These are phyloP conservation scores for Tipula lateralis DNA, from an alignment of 2,888 invertebrate genomes.

Conservation along the genomic window DNA sequence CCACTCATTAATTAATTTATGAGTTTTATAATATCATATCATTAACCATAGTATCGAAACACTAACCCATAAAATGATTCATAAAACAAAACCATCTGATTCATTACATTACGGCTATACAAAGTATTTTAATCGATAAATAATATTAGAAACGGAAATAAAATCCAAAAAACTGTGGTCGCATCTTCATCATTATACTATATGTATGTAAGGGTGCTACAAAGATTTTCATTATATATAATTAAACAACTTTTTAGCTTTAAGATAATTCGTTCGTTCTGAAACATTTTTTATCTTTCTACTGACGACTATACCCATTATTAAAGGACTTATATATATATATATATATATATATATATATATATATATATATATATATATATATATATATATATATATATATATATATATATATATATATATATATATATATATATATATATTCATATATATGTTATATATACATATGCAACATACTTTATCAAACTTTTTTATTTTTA, in stretches of 20 bases:
- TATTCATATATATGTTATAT: too few species aligned
- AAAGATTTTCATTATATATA: not conserved
- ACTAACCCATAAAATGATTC: not conserved
- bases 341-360: not conserved
- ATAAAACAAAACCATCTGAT: not conserved
- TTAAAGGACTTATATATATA: not conserved
- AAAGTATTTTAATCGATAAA: slow-evolving; percentile 15
- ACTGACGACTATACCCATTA: not conserved
- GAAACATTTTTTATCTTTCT: not conserved
- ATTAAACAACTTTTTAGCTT: not conserved
- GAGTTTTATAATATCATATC: not conserved
- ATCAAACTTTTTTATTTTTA: too few species aligned
- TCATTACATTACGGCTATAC: not conserved
- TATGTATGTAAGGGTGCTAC: not conserved
- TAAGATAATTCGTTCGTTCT: not conserved
- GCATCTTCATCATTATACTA: not conserved
- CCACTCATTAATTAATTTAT: not conserved
- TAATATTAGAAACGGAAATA: not conserved
- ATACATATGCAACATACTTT: too few species aligned
- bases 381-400: not conserved
- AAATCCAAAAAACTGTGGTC: not conserved
- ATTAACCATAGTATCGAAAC: not conserved
- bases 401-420: not conserved
- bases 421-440: not conserved
- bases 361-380: not conserved